Evolutionary conservation across 2,888 invertebrate genomes (phyloP).

Genomic region (Neoitamus cyanurus): DNA sequence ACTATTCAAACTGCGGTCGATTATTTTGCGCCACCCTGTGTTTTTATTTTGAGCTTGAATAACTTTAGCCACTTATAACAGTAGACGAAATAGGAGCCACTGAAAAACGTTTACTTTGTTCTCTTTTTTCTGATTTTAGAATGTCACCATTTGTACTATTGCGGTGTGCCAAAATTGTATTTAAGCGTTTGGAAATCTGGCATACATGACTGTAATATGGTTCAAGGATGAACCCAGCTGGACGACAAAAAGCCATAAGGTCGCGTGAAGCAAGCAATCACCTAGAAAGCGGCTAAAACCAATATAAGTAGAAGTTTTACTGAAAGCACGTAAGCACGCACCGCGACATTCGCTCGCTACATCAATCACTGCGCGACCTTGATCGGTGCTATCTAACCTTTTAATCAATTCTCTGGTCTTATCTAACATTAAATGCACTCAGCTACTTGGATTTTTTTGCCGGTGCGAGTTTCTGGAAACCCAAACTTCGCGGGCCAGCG

Average conservation of each 20-base stretch:
- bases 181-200: too few relatives aligned
- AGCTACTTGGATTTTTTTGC: not conserved
- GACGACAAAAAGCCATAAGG: not conserved
- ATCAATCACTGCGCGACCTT: not conserved
- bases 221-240: not conserved
- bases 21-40: too few relatives aligned
- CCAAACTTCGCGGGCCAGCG: not conserved
- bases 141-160: not conserved
- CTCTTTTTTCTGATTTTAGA: not conserved
- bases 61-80: too few relatives aligned
- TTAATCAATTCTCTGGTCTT: not conserved
- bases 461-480: not conserved
- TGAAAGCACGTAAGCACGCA: not conserved
- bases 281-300: not conserved
- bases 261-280: not conserved
- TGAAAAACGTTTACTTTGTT: not conserved
- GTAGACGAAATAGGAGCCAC: not conserved
- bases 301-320: not conserved
- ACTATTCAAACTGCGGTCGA: too few relatives aligned
- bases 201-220: not conserved
- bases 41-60: too few relatives aligned
- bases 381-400: not conserved
- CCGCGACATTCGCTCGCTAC: not conserved
- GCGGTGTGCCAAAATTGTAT: too few relatives aligned
- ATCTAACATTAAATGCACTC: not conserved